A percentile compares a stretch with the other conserved stretches of the same genome.
phyloP scores from a whole-genome alignment of 2,797 vertebrate genomes.

The Ptychadena robeensis region DNA sequence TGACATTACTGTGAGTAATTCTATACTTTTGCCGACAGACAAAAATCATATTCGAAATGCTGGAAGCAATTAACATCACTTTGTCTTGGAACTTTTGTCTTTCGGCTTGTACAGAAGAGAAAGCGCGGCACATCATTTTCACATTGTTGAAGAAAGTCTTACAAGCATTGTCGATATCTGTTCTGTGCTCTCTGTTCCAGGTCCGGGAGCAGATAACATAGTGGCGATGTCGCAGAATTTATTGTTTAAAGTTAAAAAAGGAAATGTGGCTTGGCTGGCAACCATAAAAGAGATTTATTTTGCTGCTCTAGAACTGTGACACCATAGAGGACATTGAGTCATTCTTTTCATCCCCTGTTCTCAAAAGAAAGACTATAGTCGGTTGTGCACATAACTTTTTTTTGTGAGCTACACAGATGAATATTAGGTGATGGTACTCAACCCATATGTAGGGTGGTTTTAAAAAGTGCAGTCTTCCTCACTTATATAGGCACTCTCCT shows the following conservation, averaged over 20 bases:
- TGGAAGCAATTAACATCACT: conserved; percentile 45
- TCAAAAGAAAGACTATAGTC: too few relatives aligned
- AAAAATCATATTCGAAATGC: conserved; percentile 37
- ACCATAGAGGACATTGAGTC: too few relatives aligned
- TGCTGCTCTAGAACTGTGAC: too few relatives aligned
- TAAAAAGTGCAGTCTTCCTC: too few relatives aligned
- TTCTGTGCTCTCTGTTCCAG: conserved; percentile 19
- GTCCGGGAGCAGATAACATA: conserved; percentile 39
- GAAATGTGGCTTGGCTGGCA: background rate
- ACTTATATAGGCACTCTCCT: too few relatives aligned
- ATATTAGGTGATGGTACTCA: too few relatives aligned
- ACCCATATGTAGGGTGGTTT: too few relatives aligned
- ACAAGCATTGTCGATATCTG: conserved; percentile 23
- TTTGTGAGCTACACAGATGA: too few relatives aligned
- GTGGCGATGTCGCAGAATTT: conserved; percentile 30
- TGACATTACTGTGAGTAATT: conserved; percentile 18
- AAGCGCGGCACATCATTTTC: conserved; percentile 56
- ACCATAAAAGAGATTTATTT: background rate
- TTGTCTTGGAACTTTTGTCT: conserved; percentile 27
- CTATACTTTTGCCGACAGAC: background rate
- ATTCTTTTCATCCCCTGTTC: too few relatives aligned
- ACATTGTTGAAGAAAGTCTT: conserved; percentile 50
- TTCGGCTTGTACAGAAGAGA: conserved; percentile 20
- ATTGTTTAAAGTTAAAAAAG: conserved; percentile 18
- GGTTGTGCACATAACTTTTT: too few relatives aligned